Conservation (phyloP, 1,140 invertebrate species). For the Anoplolepis gracilipes region DNA sequence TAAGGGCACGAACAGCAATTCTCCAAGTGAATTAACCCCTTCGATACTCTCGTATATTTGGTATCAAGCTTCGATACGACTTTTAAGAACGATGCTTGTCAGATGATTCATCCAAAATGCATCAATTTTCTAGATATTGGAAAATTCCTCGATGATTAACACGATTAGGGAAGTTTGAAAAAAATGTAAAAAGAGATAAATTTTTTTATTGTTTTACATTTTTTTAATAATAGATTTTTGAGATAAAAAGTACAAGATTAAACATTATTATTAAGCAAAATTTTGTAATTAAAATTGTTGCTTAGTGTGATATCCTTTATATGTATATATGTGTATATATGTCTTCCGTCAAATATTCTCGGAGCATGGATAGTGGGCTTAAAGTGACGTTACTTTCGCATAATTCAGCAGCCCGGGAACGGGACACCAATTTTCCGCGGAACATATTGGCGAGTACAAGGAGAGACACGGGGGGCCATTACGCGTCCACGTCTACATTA, state of each 20-base stretch:
- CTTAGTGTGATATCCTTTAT: neutral
- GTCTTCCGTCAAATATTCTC: neutral
- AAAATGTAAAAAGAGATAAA: neutral
- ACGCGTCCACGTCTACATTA: slow-evolving; percentile 55
- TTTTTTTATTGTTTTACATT: neutral
- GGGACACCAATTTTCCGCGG: slow-evolving; percentile 38
- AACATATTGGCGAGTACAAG: slow-evolving; percentile 46
- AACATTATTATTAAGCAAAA: no score
- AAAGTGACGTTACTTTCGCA: slow-evolving; percentile 21
- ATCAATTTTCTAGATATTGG: neutral
- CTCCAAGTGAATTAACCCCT: slow-evolving; percentile 45
- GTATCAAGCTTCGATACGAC: neutral
- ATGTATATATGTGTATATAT: no score
- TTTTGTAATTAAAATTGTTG: neutral
- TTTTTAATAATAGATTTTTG: no score
- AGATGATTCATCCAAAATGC: neutral
- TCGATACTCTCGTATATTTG: slow-evolving; percentile 15
- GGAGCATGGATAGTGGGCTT: slow-evolving; percentile 4
- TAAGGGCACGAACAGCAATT: slow-evolving; percentile 42
- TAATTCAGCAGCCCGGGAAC: slow-evolving; percentile 17
- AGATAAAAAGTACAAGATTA: no score
- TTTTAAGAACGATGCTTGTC: neutral
- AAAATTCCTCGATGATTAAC: neutral
- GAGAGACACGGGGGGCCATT: slow-evolving; percentile 23
- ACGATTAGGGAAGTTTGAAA: no score